These are phyloP conservation scores for Esperia sulphurella DNA, from an alignment of 2,888 invertebrate species.

Conservation along the genomic window DNA sequence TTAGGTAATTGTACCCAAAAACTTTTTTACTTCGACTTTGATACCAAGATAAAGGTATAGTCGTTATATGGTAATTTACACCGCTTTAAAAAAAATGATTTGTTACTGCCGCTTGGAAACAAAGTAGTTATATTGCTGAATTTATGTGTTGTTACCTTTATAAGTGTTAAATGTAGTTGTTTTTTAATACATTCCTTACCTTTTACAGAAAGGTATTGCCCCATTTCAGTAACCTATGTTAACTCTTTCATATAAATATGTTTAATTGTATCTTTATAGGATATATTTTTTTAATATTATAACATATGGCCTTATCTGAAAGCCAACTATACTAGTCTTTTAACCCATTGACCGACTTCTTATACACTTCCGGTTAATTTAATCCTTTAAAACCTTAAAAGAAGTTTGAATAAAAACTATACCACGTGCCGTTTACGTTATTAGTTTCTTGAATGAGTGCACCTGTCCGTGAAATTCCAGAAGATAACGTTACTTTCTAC, in stretches of 20 bases:
- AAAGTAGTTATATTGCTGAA: too few species aligned
- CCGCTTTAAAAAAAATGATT: slow-evolving; percentile 18
- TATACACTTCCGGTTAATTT: slow-evolving; percentile 18
- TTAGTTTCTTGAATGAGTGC: slow-evolving; percentile 16
- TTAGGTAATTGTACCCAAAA: neutral
- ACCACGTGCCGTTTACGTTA: slow-evolving; percentile 41
- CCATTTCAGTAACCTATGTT: too few species aligned
- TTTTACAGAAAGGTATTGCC: too few species aligned
- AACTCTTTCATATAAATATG: too few species aligned
- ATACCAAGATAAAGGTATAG: slow-evolving; percentile 50
- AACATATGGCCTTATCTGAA: slow-evolving; percentile 20
- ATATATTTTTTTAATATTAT: too few species aligned
- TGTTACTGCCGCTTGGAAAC: neutral
- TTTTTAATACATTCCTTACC: too few species aligned
- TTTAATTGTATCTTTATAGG: too few species aligned
- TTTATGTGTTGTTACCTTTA: too few species aligned
- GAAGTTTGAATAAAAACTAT: slow-evolving; percentile 26
- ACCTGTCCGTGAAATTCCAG: slow-evolving; percentile 1
- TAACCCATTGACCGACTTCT: slow-evolving; percentile 49
- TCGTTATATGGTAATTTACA: slow-evolving; percentile 54
- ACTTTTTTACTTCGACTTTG: slow-evolving; percentile 19
- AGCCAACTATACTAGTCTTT: slow-evolving; percentile 17
- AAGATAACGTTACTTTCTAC: neutral
- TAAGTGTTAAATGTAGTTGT: too few species aligned
- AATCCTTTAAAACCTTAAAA: slow-evolving; percentile 20